Percentiles rank a stretch among this genome's conserved stretches.
These are phyloP conservation scores for Zoanthus sociatus DNA, from an alignment of 92 coral and sea anemone genomes.

Conservation along the genomic window DNA sequence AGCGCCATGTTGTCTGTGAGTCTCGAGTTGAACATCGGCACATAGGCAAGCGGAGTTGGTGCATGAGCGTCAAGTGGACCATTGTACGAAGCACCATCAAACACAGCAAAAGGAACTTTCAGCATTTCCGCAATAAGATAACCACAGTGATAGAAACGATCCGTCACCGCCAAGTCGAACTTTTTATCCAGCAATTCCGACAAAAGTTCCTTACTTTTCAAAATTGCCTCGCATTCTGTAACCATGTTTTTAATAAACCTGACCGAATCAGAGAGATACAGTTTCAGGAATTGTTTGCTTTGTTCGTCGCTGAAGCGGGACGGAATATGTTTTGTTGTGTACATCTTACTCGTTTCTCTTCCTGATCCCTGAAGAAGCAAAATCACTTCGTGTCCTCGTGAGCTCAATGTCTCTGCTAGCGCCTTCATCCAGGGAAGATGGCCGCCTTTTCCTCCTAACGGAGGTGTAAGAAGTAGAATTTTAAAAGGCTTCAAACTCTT, in stretches of 20 bases:
- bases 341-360: background rate
- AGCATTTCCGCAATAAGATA: conserved; percentile 32
- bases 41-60: conserved; percentile 41
- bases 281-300: conserved; percentile 15
- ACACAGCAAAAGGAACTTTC: conserved; percentile 37
- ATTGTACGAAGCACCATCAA: conserved; percentile 32
- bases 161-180: conserved; percentile 32
- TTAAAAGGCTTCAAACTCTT: background rate
- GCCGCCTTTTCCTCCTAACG: conserved; percentile 39
- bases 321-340: conserved; percentile 17
- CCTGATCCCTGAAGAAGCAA: conserved; percentile 33
- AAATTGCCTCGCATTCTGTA: conserved; percentile 25
- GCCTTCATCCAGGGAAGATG: conserved; percentile 43
- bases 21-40: conserved; percentile 39
- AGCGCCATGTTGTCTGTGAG: conserved; percentile 36
- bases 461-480: conserved; percentile 32
- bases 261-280: conserved; percentile 25
- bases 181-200: conserved; percentile 15
- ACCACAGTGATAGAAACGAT: conserved; percentile 36
- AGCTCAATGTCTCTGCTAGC: background rate
- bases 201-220: background rate
- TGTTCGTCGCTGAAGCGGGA: conserved; percentile 34
- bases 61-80: conserved; percentile 40
- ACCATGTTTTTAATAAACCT: conserved; percentile 30
- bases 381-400: conserved; percentile 6